Evolutionary conservation across 2,797 vertebrate species (phyloP).

Genomic region (Hipposideros larvatus): DNA sequence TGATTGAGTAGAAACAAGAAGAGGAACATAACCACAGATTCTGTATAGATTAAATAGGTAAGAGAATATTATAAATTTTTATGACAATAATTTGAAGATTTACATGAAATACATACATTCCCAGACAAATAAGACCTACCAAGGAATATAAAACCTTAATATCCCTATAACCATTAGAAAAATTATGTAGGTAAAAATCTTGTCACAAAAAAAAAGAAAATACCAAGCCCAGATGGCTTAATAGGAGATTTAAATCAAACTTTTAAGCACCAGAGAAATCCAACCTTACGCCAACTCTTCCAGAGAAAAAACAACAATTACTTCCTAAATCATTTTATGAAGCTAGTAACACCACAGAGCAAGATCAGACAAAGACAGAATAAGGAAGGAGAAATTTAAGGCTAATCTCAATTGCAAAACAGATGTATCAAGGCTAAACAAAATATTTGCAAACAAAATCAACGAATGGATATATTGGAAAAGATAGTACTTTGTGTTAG

Average conservation of each 20-base stretch:
- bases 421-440: background rate
- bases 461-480: background rate
- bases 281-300: constrained; percentile 46
- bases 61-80: background rate
- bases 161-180: constrained; percentile 10
- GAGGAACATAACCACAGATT: background rate
- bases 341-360: constrained; percentile 5
- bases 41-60: background rate
- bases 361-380: background rate
- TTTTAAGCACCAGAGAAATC: constrained; percentile 53
- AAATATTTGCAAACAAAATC: background rate
- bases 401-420: background rate
- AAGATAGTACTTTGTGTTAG: background rate
- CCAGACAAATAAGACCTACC: constrained; percentile 21
- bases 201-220: constrained; percentile 52
- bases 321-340: background rate
- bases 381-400: background rate
- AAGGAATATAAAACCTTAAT: constrained; percentile 11
- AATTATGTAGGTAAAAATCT: constrained; percentile 50
- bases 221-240: constrained; percentile 40
- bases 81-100: constrained; percentile 40
- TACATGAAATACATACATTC: constrained; percentile 28
- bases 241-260: constrained; percentile 61
- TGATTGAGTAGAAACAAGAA: constrained; percentile 26
- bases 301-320: constrained; percentile 46